Base-by-base conservation (phyloP, 2,888 invertebrate genomes). In the Agrotis puta region DNA sequence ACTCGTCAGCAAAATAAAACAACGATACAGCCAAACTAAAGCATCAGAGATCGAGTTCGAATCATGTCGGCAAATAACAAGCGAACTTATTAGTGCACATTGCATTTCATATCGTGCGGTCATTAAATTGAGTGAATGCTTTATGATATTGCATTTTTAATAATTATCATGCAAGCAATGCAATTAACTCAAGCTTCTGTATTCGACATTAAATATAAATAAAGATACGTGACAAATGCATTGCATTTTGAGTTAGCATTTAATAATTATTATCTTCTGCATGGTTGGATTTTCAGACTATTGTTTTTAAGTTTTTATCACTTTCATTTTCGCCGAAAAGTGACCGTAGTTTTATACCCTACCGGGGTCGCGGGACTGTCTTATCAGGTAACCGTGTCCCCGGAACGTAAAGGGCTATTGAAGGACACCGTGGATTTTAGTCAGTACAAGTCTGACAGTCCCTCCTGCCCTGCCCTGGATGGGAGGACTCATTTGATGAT, bases 61-160 rank as follows among this genome's bases (percentile, higher is more conserved):
- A 53, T 70, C 22, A 13, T 24, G 18, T 47, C 47, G 50, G 20
- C 16, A 18, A 64, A 57, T 75, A 64, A 43, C 33, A 45, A 62
- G 43, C 56, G 20, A 71, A 62, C 27, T 64, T 53, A 69, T 47
- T 47, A 59, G 68, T 75, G 51, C 66, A 79, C 50, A 56, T 64
- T 48, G 22, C 69, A 69, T 75, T 69, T 81, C 64, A 75, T 58
- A 75, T 77, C 56, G 51, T 57, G 75, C 20, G 43, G 69, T 75
- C 61, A 18, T 67, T 61, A 53, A 65, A 61, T 68, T 56, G 76
- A 64, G 47, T 48, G 54, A 53, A 50, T 80, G 43, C 50, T 81
- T 80, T 58, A 77, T 69, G 69, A 69, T 69, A 77, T 62, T 75
- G 61, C 56, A 61, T 80, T 81, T 80, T 81, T 75, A 64, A 61